Base-by-base conservation (phyloP, 2,797 vertebrate genomes). In the Labeo calbasu region DNA sequence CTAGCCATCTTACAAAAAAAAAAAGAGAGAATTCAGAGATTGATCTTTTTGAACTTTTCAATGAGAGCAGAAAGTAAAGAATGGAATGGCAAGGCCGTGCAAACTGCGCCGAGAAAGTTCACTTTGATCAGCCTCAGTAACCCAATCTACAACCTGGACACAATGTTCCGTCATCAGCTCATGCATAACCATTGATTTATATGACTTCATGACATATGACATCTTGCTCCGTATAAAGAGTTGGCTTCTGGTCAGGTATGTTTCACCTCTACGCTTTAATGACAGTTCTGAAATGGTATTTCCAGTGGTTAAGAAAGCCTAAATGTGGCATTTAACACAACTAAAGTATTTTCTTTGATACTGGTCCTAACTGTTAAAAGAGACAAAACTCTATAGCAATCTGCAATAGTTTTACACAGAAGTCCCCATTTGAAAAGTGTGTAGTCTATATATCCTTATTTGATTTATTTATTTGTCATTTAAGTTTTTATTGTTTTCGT, bases 111-210 rank as follows among this genome's bases (percentile, higher is more conserved):
- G 70, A 46, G n/a, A 87, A 66, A 25, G 76, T 79, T 80, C 85
- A 1, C n/a, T 5, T 68, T 69, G 76, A 73, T 71, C 78, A 77
- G 40, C 43, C 50, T 76, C 72, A 73, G 70, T 82, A 71, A 40
- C 23, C 23, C 48, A 70, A 46, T 63, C 46, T 85, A 86, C 81
- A 21, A 5, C 28, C 63, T 73, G 80, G 53, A 82, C 85, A 87
- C 77, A 87, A 82, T 85, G 88, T 88, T 90, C 88, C 86, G 82
- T 88, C 86, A 89, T 86, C 88, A 92, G 90, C 87, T 84, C n/a
- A 40, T 77, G 87, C 78, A 84, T 11, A 48, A 46, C 70, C 61
- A 80, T 51, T 83, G 28, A 89, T 87, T 88, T 77, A 86, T 85
- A 17, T 71, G 15, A 36, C 69, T 79, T 72, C 23, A 77, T 65